These are phyloP conservation scores for Microvelia longipes DNA, from an alignment of 1,140 invertebrate genomes.

Conservation along the genomic window DNA sequence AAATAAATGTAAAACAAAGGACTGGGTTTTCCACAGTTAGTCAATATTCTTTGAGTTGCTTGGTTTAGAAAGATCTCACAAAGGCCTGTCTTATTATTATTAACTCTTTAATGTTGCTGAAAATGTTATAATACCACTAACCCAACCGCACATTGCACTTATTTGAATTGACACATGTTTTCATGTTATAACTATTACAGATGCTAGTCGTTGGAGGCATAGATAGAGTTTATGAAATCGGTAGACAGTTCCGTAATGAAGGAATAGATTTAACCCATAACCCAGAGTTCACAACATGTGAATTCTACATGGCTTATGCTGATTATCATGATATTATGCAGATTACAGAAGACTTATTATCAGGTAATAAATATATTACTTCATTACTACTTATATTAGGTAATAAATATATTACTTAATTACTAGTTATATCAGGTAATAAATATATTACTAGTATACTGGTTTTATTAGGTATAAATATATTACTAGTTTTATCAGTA, in stretches of 20 bases:
- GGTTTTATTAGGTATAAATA: too few species aligned
- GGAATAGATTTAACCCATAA: constrained; percentile 98
- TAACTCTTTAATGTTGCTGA: too few species aligned
- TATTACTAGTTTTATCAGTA: too few species aligned
- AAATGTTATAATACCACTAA: too few species aligned
- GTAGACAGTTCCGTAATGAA: constrained; percentile 93
- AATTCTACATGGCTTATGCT: constrained; percentile 99
- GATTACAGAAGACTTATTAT: constrained; percentile 82
- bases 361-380: constrained; percentile 46
- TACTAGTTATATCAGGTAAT: neutral
- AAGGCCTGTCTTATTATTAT: too few species aligned
- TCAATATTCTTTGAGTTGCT: too few species aligned
- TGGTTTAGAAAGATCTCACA: too few species aligned
- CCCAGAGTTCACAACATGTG: constrained; percentile 97
- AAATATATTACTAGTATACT: too few species aligned
- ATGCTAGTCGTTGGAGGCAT: constrained; percentile 95
- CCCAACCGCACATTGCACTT: too few species aligned
- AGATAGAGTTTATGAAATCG: constrained; percentile 95
- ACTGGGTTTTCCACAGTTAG: too few species aligned
- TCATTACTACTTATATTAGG: neutral
- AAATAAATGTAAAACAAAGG: too few species aligned
- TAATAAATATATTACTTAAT: neutral
- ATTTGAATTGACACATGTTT: too few species aligned
- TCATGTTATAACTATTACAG: constrained; percentile 30
- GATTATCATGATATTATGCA: constrained; percentile 93